Evolutionary conservation across 2,797 vertebrate species (phyloP).

Genomic region (Esox masquinongy): DNA sequence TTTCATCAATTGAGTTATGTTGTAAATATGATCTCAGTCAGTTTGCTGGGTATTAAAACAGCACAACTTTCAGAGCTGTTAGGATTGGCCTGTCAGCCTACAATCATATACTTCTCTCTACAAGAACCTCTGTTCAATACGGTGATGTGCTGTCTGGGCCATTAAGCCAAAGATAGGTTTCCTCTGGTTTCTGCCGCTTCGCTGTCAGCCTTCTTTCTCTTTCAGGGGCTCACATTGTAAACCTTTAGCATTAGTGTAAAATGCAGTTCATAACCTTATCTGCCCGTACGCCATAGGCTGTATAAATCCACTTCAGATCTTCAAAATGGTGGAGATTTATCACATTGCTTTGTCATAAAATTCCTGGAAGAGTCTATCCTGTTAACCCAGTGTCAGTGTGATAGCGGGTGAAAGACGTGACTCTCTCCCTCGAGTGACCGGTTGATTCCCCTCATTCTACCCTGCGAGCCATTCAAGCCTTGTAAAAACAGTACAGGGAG

Average conservation of each 20-base stretch:
- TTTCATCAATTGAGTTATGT: background rate
- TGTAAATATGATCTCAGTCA: background rate
- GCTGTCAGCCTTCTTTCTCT: slow-evolving; percentile 27
- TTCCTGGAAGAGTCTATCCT: slow-evolving; percentile 38
- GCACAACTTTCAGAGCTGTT: background rate
- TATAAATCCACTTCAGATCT: slow-evolving; percentile 48
- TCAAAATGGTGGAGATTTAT: slow-evolving; percentile 46
- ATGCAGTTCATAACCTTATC: background rate
- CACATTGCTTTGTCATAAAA: slow-evolving; percentile 50
- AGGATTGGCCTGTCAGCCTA: background rate
- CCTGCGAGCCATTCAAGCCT: slow-evolving; percentile 23
- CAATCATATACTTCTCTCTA: background rate
- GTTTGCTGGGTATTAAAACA: background rate
- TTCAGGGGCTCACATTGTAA: slow-evolving; percentile 7
- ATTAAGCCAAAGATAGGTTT: slow-evolving; percentile 9
- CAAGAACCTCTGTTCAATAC: background rate
- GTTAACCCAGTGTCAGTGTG: slow-evolving; percentile 54
- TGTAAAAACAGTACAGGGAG: slow-evolving; percentile 44
- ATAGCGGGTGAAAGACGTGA: slow-evolving; percentile 52
- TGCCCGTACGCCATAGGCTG: slow-evolving; percentile 3
- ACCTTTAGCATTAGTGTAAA: background rate
- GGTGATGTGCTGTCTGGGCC: background rate
- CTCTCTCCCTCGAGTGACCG: slow-evolving; percentile 46
- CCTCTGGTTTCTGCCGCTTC: slow-evolving; percentile 25
- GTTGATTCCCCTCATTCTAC: slow-evolving; percentile 40